Base-by-base conservation (phyloP, 2,888 invertebrate species). In the Mesorhabditis sp. region DNA sequence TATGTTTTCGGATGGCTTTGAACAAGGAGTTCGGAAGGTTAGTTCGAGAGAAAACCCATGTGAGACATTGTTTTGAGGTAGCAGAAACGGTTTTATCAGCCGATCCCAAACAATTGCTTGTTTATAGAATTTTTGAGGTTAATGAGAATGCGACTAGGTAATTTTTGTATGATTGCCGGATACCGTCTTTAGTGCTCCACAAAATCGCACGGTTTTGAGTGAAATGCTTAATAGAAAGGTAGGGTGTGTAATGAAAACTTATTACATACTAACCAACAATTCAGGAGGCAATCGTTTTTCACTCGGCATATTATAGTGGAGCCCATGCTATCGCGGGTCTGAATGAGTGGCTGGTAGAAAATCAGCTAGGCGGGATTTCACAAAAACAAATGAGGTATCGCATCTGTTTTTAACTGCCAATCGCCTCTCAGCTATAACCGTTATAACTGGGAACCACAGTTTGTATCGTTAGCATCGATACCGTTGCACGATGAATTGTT, bases 381-480 rank as follows among this genome's bases (percentile, higher is more conserved):
- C 58, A 50, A 50, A 50, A 13, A 13, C 10, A 13, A 13, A 50
- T 50, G 58, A 50, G n/a, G 58, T 50, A n/a, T 13, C 10, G n/a
- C 0, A 2, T 13, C n/a, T 50, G n/a, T 50, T n/a, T 50, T 13
- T 50, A 50, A 50, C 7, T 13, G n/a, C 7, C 7, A 50, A 50
- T 13, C 58, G n/a, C n/a, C n/a, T 63, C 15, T 65, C 62, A 70
- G 65, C 44, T 70, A 70, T 43, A 43, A 10, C 3, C 44, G 64
- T 10, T 64, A 50, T 45, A 28, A 6, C 45, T 72, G 72, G 72
- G 72, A 72, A 50, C 72, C 72, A 7, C 72, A 70, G 41, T 72
- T 70, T 45, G 69, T 72, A 6, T 69, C 69, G 4, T 58, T 71
- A 5, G 42, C 28, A 4, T 50, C 64, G 41, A 72, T 72, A 58